Evolutionary conservation across 2,113 vertebrate species (phyloP).

Genomic region (Brienomyrus brachyistius): DNA sequence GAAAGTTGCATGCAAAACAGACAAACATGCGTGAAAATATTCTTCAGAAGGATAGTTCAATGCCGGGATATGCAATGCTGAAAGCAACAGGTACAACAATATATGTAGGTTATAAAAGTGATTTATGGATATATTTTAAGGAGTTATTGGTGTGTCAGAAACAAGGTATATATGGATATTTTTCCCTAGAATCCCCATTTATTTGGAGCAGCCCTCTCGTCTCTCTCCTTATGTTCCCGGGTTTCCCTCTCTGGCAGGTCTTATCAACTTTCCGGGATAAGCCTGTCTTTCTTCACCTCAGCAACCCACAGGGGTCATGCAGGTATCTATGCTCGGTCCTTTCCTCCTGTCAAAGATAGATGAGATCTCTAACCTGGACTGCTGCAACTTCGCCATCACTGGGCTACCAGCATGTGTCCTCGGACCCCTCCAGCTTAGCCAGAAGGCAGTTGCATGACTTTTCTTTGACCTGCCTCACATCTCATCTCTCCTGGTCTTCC

Average conservation of each 20-base stretch:
- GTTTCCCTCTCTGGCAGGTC: not conserved
- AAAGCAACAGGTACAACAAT: not conserved
- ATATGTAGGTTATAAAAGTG: not conserved
- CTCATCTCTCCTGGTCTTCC: not conserved
- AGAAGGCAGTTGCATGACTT: not conserved
- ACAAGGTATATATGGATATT: not conserved
- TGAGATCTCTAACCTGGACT: not conserved
- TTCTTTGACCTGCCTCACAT: not conserved
- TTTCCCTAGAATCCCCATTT: not conserved
- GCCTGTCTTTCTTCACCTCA: not conserved
- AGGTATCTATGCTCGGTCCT: not conserved
- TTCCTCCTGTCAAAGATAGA: not conserved
- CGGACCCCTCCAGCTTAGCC: not conserved
- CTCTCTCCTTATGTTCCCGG: not conserved
- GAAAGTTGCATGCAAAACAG: not conserved
- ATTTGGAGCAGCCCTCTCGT: not conserved
- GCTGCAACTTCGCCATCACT: not conserved
- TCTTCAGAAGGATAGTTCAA: not conserved
- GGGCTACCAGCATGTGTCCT: not conserved
- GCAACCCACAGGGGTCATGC: not conserved
- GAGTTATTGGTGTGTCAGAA: not conserved
- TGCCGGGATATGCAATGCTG: not conserved
- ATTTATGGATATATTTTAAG: not conserved
- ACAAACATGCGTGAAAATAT: not conserved
- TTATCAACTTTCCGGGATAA: not conserved